Conservation (phyloP, 1,140 invertebrate genomes). For the Laodelphax striatellus region DNA sequence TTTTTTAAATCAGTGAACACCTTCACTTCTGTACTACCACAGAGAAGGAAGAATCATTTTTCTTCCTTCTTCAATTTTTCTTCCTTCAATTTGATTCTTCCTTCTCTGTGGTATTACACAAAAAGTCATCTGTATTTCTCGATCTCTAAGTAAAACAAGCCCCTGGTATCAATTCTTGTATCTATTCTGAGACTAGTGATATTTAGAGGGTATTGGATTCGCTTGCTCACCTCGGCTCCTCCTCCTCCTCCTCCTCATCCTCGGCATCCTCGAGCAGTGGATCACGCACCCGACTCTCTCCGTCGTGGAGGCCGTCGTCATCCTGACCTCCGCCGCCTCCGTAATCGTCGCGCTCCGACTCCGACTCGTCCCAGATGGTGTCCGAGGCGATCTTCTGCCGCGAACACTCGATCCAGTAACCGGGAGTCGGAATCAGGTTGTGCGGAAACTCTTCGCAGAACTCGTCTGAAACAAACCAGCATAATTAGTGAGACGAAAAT, state of each 20-base stretch:
- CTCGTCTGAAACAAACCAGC: slow-evolving; percentile 58
- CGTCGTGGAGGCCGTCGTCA: slow-evolving; percentile 14
- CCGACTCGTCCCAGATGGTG: slow-evolving; percentile 76
- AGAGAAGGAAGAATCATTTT: too few species aligned
- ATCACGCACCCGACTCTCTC: slow-evolving; percentile 9
- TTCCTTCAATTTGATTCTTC: too few species aligned
- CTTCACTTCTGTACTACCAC: too few species aligned
- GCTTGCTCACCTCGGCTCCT: neutral
- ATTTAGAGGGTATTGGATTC: too few species aligned
- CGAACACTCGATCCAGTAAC: slow-evolving; percentile 93
- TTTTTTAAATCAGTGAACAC: too few species aligned
- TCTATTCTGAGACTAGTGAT: too few species aligned
- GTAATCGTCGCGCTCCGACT: slow-evolving; percentile 64
- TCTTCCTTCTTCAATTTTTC: too few species aligned
- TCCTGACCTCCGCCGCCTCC: slow-evolving; percentile 5
- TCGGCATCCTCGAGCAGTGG: slow-evolving; percentile 23
- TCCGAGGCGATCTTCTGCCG: slow-evolving; percentile 73
- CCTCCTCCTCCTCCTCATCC: slow-evolving; percentile 24
- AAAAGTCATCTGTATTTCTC: too few species aligned
- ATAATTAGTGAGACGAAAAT: too few species aligned
- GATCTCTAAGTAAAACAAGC: too few species aligned
- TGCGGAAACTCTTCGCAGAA: slow-evolving; percentile 88
- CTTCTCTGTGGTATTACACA: too few species aligned
- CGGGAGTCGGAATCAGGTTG: slow-evolving; percentile 76
- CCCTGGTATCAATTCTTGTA: too few species aligned